Conservation (phyloP, 2,113 vertebrate genomes). For the Lichenostomus cassidix region DNA sequence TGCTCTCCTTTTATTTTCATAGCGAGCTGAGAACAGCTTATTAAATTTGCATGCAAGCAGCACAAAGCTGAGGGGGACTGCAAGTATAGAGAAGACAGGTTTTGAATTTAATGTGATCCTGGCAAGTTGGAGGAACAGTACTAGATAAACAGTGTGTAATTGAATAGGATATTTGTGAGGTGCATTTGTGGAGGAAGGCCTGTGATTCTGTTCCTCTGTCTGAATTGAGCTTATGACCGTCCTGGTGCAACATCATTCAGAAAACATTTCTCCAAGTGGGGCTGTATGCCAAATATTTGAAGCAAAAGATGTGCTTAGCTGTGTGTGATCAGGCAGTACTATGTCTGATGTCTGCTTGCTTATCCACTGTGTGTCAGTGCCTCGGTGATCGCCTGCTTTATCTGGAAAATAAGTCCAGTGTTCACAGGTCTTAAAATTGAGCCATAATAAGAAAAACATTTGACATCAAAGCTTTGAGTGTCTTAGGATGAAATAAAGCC, state of each 20-base stretch:
- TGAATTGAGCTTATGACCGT: fast-evolving
- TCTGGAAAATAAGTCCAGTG: neutral
- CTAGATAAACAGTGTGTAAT: neutral
- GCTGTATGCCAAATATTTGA: neutral
- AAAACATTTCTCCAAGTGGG: neutral
- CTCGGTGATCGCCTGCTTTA: neutral
- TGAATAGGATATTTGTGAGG: neutral
- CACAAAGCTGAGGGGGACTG: neutral
- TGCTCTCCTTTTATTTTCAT: neutral
- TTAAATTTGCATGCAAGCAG: neutral
- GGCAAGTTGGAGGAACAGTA: neutral
- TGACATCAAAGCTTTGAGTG: neutral
- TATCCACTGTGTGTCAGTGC: neutral
- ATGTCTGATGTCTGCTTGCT: neutral
- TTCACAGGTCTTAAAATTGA: neutral
- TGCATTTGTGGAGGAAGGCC: neutral
- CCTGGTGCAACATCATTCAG: neutral
- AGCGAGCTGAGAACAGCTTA: neutral
- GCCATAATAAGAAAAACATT: neutral
- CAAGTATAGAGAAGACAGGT: neutral
- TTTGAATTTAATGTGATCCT: neutral
- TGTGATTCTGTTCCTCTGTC: neutral
- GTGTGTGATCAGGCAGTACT: neutral
- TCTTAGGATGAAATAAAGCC: neutral
- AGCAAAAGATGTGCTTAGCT: neutral